phyloP scores from a whole-genome alignment of 2,888 invertebrate genomes.

The Pristionchus arcanus region DNA sequence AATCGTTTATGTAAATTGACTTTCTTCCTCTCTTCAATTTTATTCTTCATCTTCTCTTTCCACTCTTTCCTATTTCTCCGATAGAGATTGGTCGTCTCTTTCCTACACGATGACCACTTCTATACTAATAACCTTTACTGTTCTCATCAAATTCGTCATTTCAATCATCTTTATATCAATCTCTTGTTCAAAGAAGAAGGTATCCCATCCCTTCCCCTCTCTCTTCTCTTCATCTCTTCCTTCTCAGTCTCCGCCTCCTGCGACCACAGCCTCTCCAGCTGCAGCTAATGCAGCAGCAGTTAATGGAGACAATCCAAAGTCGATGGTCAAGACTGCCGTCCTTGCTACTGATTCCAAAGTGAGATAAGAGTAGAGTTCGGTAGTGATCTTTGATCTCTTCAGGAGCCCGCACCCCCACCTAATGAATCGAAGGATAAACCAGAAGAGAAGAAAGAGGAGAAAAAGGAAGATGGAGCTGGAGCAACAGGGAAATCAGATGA shows the following conservation, averaged over 20 bases:
- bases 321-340: neutral
- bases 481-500: slow-evolving; percentile 1
- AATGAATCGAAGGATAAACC: neutral
- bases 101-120: neutral
- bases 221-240: too few species aligned
- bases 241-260: neutral
- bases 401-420: neutral
- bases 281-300: slow-evolving; percentile 1
- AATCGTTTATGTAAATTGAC: too few species aligned
- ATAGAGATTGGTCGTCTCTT: neutral
- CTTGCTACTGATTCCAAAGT: slow-evolving; percentile 12
- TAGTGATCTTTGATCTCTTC: neutral
- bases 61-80: slow-evolving; percentile 25
- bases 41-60: neutral
- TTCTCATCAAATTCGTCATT: slow-evolving; percentile 27
- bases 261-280: slow-evolving; percentile 11
- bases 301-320: neutral
- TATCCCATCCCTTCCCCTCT: neutral
- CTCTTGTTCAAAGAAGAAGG: slow-evolving; percentile 33
- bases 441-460: slow-evolving; percentile 27
- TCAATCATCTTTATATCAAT: slow-evolving; percentile 19
- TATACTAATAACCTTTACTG: neutral
- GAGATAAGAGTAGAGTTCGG: neutral
- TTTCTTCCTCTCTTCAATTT: too few species aligned
- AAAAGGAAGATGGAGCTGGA: neutral